A percentile compares a stretch with the other conserved stretches of the same genome.
phyloP scores from a whole-genome alignment of 2,113 vertebrate species.

The Procapra przewalskii region DNA sequence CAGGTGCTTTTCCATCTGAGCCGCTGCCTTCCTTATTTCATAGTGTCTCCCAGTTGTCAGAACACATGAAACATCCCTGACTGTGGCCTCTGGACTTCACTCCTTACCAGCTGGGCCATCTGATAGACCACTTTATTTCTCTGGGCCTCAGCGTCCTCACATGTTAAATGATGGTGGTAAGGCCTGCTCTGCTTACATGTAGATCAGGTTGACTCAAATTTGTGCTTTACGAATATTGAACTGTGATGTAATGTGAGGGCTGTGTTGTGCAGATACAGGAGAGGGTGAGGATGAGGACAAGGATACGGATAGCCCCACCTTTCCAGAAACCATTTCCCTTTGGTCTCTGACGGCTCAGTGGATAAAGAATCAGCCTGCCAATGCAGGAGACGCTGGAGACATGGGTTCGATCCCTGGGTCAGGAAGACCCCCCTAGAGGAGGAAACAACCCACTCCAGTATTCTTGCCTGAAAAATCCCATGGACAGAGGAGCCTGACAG shows the following conservation, averaged over 20 bases:
- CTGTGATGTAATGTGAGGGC: not conserved
- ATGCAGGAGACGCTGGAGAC: not conserved
- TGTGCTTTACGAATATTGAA: not conserved
- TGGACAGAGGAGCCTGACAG: not conserved
- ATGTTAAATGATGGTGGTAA: not conserved
- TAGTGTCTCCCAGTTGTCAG: not conserved
- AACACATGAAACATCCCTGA: not conserved
- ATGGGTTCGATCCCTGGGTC: not conserved
- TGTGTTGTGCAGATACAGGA: not conserved
- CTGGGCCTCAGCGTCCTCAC: not conserved
- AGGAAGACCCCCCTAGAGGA: not conserved
- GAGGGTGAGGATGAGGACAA: not conserved
- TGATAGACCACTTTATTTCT: not conserved
- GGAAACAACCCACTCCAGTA: not conserved
- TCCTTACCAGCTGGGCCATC: not conserved
- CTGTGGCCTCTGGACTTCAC: not conserved
- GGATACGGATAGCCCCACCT: accelerated
- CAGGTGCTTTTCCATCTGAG: not conserved
- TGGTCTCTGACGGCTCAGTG: not conserved
- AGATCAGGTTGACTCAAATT: not conserved
- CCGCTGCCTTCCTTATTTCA: not conserved
- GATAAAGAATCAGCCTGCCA: not conserved
- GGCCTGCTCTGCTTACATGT: not conserved
- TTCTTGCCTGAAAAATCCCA: not conserved
- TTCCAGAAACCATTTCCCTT: not conserved